phyloP scores from a whole-genome alignment of 2,888 invertebrate species.

The Rhimphoctona megacephalus region DNA sequence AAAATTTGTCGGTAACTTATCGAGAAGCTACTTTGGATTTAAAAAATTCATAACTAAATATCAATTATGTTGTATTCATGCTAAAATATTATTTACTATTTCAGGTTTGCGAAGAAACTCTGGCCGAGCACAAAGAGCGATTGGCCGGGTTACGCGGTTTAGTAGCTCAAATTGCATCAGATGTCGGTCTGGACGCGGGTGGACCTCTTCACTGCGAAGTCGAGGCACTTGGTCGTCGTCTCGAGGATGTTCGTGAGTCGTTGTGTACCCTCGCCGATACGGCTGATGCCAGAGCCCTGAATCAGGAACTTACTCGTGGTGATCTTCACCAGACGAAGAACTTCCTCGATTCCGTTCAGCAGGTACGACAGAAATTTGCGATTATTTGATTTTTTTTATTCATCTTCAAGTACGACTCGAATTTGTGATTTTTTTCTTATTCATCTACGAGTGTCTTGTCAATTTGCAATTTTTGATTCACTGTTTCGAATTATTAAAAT shows the following conservation, averaged over 20 bases:
- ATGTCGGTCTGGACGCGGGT: slow-evolving; percentile 91
- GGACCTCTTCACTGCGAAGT: slow-evolving; percentile 91
- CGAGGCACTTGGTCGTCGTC: slow-evolving; percentile 90
- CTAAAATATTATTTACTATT: slow-evolving; percentile 30
- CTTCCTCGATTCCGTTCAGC: slow-evolving; percentile 91
- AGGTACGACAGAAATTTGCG: slow-evolving; percentile 86
- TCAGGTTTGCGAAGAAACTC: slow-evolving; percentile 91
- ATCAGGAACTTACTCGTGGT: slow-evolving; percentile 86
- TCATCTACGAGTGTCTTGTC: too few relatives aligned
- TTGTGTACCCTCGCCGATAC: slow-evolving; percentile 91
- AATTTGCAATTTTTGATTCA: slow-evolving; percentile 49
- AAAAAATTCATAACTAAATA: neutral
- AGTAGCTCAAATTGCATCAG: slow-evolving; percentile 91
- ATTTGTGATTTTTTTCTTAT: too few relatives aligned
- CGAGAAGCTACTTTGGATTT: neutral
- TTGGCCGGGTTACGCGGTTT: slow-evolving; percentile 90
- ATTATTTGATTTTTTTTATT: neutral
- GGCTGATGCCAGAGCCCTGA: slow-evolving; percentile 89
- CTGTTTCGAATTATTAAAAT: neutral
- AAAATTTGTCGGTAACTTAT: neutral
- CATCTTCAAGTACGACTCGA: neutral
- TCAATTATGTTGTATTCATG: neutral
- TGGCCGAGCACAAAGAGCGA: slow-evolving; percentile 90
- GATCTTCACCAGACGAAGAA: slow-evolving; percentile 87
- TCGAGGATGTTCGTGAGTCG: slow-evolving; percentile 91